Conservation (phyloP, 2,113 vertebrate genomes). For the Gadus macrocephalus region DNA sequence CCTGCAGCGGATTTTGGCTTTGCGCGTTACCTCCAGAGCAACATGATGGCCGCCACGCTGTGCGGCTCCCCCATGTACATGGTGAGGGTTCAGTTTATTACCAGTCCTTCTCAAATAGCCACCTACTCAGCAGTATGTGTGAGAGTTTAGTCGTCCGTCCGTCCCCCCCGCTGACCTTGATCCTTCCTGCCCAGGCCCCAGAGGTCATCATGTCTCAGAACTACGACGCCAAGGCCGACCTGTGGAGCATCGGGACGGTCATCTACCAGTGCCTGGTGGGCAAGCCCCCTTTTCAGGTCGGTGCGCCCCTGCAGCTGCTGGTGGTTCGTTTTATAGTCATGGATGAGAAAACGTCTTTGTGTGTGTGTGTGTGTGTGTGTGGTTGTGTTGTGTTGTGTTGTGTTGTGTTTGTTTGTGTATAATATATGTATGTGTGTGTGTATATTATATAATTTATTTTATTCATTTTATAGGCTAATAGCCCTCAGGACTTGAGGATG, state of each 20-base stretch:
- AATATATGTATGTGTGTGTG: too few relatives aligned
- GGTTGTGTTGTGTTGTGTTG: too few relatives aligned
- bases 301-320: too few relatives aligned
- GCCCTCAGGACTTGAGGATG: conserved; percentile 94
- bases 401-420: too few relatives aligned
- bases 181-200: conserved; percentile 76
- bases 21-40: conserved; percentile 95
- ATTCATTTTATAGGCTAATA: conserved; percentile 79
- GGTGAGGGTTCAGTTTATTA: conserved; percentile 73
- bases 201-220: conserved; percentile 99
- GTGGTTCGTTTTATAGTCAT: too few relatives aligned
- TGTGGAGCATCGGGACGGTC: conserved; percentile 97
- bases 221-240: conserved; percentile 94
- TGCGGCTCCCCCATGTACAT: conserved; percentile 99
- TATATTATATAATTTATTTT: neutral
- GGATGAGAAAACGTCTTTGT: neutral
- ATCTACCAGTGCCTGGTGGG: conserved; percentile 97
- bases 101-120: neutral
- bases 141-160: neutral
- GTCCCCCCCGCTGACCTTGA: conserved; percentile 13
- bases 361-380: too few relatives aligned
- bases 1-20: conserved; percentile 95
- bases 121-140: neutral
- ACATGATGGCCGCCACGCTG: conserved; percentile 98
- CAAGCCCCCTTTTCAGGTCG: conserved; percentile 97